Conservation (phyloP, 2,888 invertebrate genomes). For the Brenthis ino region DNA sequence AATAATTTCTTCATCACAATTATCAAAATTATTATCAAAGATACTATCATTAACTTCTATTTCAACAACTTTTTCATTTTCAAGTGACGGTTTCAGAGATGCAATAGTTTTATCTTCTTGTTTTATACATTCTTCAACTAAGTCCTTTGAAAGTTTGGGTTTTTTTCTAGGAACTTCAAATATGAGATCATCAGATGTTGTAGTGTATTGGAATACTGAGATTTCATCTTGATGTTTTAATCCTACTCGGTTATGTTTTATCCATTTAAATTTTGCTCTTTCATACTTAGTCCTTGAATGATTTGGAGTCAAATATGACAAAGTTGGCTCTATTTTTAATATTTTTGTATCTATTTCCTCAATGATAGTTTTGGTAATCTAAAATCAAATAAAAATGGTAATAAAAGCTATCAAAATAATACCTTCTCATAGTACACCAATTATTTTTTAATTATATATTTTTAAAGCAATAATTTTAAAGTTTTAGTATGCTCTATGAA, state of each 20-base stretch:
- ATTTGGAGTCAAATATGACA: slow-evolving; percentile 56
- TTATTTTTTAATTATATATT: no score
- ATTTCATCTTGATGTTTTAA: slow-evolving; percentile 45
- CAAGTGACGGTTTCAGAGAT: background rate
- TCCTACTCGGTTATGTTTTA: slow-evolving; percentile 50
- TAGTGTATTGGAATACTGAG: slow-evolving; percentile 56
- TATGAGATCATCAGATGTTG: slow-evolving; percentile 51
- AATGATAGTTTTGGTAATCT: slow-evolving; percentile 60
- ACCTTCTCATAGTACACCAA: slow-evolving; percentile 1
- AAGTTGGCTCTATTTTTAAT: slow-evolving; percentile 52
- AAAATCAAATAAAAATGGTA: slow-evolving; percentile 40
- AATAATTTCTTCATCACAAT: slow-evolving; percentile 30
- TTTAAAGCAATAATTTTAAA: no score
- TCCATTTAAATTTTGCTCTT: slow-evolving; percentile 60
- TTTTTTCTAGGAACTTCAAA: slow-evolving; percentile 45
- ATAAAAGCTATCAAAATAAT: background rate
- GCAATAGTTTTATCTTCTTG: slow-evolving; percentile 34
- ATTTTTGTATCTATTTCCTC: slow-evolving; percentile 50
- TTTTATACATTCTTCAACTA: slow-evolving; percentile 45
- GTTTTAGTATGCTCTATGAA: no score
- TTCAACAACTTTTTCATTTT: slow-evolving; percentile 9
- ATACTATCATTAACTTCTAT: slow-evolving; percentile 31
- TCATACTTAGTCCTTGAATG: slow-evolving; percentile 54
- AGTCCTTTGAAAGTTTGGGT: slow-evolving; percentile 38
- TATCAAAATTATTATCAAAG: slow-evolving; percentile 35